A percentile compares a stretch with the other conserved stretches of the same genome.
These are phyloP conservation scores for Glyphotaelius pellucidus DNA, from an alignment of 2,888 invertebrate genomes.

Conservation along the genomic window DNA sequence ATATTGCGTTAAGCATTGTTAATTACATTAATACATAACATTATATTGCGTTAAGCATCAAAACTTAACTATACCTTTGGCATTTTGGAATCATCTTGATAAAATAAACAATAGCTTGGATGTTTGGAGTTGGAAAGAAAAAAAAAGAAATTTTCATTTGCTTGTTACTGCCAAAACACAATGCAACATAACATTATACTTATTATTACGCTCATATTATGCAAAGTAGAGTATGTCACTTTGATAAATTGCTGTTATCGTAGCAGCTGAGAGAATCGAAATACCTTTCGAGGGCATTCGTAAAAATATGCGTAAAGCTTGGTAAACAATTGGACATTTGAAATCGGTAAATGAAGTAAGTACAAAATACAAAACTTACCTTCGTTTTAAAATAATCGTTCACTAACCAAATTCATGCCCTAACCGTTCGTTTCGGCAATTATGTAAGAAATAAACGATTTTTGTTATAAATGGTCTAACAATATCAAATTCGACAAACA, in stretches of 20 bases:
- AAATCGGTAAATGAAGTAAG: neutral
- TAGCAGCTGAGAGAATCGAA: neutral
- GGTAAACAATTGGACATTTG: neutral
- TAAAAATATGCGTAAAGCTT: neutral
- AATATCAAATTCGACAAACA: neutral
- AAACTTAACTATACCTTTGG: no score
- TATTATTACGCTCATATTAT: neutral
- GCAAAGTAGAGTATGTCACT: neutral
- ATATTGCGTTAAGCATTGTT: no score
- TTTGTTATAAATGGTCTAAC: slow-evolving; percentile 4
- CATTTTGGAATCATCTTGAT: no score
- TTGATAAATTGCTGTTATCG: neutral
- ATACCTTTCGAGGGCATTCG: neutral
- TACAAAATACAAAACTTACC: neutral
- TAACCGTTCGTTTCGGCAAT: neutral
- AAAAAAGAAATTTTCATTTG: neutral
- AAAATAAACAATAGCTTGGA: neutral
- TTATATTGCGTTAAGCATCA: no score
- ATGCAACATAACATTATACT: neutral
- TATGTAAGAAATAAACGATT: neutral
- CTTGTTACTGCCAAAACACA: neutral
- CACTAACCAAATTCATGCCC: neutral
- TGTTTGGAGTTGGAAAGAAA: neutral
- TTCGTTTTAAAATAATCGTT: neutral
- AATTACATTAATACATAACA: no score